Conservation (phyloP, 2,113 vertebrate species). For the Colistium nudipinnis region DNA sequence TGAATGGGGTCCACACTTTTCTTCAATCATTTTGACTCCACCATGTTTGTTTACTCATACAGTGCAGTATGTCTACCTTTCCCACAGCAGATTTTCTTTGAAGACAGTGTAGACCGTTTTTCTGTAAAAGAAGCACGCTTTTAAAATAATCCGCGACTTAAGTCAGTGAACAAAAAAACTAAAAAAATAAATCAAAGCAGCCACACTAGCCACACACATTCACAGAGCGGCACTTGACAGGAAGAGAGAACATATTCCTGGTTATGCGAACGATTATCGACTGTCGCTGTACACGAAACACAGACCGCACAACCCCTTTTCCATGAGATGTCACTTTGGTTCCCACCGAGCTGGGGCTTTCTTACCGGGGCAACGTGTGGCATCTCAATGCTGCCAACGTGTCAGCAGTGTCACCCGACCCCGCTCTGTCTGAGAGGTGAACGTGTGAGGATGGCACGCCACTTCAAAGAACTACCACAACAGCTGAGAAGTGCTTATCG, state of each 20-base stretch:
- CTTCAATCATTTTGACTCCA: too few relatives aligned
- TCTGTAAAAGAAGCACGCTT: background rate
- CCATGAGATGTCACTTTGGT: conserved; percentile 1
- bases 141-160: background rate
- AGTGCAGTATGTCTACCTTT: background rate
- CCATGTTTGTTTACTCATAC: too few relatives aligned
- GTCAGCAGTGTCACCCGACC: too few relatives aligned
- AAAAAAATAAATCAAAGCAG: conserved; percentile 20
- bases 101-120: conserved; percentile 14
- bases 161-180: background rate
- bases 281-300: background rate
- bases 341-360: background rate
- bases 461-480: conserved; percentile 53
- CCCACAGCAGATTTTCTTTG: background rate
- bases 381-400: too few relatives aligned
- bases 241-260: conserved; percentile 37
- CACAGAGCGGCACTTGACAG: conserved; percentile 5
- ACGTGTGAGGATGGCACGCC: conserved; percentile 17
- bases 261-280: conserved; percentile 14
- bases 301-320: conserved; percentile 1
- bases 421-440: background rate
- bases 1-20: too few relatives aligned
- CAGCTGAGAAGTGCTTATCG: conserved; percentile 32
- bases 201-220: conserved; percentile 22
- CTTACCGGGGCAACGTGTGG: background rate